These are phyloP conservation scores for Carlito syrichta DNA, from an alignment of 2,113 vertebrate species.

Conservation along the genomic window DNA sequence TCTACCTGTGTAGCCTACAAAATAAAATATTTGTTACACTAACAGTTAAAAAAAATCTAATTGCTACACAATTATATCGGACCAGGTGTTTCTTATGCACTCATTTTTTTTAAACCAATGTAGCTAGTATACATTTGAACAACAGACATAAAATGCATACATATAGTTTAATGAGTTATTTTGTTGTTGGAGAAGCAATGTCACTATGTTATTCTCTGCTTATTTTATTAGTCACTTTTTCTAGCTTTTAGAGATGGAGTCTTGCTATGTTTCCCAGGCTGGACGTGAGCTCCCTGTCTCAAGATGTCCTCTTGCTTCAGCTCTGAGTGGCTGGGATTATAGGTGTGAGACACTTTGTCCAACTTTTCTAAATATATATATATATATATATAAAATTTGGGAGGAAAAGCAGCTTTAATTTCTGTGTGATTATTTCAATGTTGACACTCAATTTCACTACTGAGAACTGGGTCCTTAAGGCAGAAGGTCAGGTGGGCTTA, in stretches of 20 bases:
- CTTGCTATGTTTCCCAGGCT: background rate
- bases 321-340: background rate
- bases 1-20: background rate
- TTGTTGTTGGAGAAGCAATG: background rate
- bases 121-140: background rate
- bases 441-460: no score
- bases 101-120: background rate
- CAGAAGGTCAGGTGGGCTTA: background rate
- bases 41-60: background rate
- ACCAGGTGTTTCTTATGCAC: background rate
- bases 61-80: fast-evolving
- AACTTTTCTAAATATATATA: no score
- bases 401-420: background rate
- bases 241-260: background rate
- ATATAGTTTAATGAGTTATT: background rate
- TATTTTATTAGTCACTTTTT: background rate
- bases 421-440: background rate
- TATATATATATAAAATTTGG: no score
- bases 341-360: background rate
- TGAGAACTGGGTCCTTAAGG: background rate
- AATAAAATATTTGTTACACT: background rate
- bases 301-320: background rate
- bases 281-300: background rate
- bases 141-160: background rate
- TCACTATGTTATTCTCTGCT: background rate